Evolutionary conservation across 2,888 invertebrate species (phyloP).

Genomic region (Rosalia funebris): DNA sequence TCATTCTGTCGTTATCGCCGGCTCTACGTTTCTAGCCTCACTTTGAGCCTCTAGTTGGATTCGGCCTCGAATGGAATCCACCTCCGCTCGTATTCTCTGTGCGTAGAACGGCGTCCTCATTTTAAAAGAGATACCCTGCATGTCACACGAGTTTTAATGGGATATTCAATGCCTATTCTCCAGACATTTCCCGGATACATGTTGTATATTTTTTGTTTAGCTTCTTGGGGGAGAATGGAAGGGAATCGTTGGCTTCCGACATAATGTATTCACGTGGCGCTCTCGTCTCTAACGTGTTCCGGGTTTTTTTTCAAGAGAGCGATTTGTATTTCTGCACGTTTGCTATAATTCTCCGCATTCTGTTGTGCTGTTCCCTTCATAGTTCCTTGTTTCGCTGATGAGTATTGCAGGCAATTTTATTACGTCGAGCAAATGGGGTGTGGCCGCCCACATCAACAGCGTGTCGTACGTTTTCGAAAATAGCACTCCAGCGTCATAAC

Average conservation of each 20-base stretch:
- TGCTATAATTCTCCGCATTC: not conserved
- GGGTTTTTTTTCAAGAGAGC: not conserved
- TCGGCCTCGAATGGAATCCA: conserved; percentile 38
- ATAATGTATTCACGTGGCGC: conserved; percentile 5
- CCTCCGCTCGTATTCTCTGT: conserved; percentile 43
- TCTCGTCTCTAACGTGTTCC: not conserved
- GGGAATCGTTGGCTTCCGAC: conserved; percentile 1
- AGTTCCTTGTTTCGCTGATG: not conserved
- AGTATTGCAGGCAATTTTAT: too few species aligned
- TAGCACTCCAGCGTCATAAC: too few species aligned
- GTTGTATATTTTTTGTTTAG: conserved; percentile 33
- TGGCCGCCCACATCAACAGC: too few species aligned
- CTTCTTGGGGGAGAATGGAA: conserved; percentile 11
- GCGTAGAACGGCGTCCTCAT: conserved; percentile 40
- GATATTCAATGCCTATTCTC: conserved; percentile 44
- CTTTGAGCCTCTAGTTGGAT: conserved; percentile 41
- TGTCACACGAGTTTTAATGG: conserved; percentile 45
- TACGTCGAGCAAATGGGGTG: too few species aligned
- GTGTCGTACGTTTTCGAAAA: too few species aligned
- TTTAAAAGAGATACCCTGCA: conserved; percentile 38
- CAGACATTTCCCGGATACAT: conserved; percentile 27
- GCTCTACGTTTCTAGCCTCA: conserved; percentile 47
- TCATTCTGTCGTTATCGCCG: conserved; percentile 53
- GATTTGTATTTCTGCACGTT: not conserved
- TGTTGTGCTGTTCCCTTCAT: not conserved